phyloP scores from a whole-genome alignment of 2,888 invertebrate species.

The Amiota communis region DNA sequence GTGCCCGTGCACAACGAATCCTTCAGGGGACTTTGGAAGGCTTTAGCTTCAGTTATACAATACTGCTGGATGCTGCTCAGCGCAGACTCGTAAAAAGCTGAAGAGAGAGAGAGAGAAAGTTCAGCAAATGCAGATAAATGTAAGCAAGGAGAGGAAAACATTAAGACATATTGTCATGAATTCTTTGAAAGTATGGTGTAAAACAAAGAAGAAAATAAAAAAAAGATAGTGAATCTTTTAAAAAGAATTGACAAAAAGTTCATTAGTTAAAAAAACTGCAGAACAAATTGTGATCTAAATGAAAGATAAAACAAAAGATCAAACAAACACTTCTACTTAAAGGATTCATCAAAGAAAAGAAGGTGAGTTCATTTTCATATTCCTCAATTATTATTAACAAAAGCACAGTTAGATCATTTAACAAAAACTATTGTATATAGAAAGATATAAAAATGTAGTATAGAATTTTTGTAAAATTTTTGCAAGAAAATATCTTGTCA shows the following conservation, averaged over 20 bases:
- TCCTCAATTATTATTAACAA: not conserved
- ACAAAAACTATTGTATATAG: not conserved
- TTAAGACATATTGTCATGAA: too few species aligned
- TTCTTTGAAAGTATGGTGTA: not conserved
- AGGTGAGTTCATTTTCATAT: not conserved
- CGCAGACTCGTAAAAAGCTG: too few species aligned
- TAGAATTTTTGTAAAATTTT: not conserved
- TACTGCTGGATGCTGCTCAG: conserved; percentile 8
- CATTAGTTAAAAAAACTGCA: not conserved
- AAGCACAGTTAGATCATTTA: not conserved
- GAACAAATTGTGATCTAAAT: not conserved
- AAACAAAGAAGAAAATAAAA: not conserved
- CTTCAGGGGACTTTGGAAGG: conserved; percentile 24
- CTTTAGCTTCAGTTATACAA: not conserved
- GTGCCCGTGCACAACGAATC: conserved; percentile 20
- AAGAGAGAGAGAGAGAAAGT: too few species aligned
- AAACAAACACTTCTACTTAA: not conserved
- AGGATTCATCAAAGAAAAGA: not conserved
- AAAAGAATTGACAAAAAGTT: not conserved
- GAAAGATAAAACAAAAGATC: not conserved
- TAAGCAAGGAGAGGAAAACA: too few species aligned
- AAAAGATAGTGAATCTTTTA: not conserved
- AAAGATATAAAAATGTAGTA: not conserved
- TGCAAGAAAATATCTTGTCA: too few species aligned
- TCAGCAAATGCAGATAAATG: too few species aligned